These are phyloP conservation scores for Copidosoma floridanum DNA, from an alignment of 1,140 invertebrate species.

Conservation along the genomic window DNA sequence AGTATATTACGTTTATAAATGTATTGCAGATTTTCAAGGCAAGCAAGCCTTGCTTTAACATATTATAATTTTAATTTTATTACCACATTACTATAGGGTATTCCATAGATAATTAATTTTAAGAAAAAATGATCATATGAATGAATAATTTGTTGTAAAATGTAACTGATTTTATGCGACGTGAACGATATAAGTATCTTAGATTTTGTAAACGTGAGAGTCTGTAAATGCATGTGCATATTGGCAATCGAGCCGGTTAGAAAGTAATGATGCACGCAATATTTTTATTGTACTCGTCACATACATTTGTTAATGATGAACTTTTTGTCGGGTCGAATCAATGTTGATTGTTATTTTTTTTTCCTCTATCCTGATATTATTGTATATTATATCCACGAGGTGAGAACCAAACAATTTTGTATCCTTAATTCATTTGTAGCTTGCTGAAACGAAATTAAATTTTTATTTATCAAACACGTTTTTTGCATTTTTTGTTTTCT, in stretches of 20 bases:
- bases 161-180: conserved; percentile 27
- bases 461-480: conserved; percentile 27
- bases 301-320: conserved; percentile 18
- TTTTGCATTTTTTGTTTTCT: conserved; percentile 16
- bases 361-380: conserved; percentile 13
- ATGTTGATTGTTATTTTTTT: conserved; percentile 16
- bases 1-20: conserved; percentile 32
- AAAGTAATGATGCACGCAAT: conserved; percentile 16
- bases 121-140: conserved; percentile 21
- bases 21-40: conserved; percentile 24
- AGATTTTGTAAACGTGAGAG: conserved; percentile 27
- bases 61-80: conserved; percentile 20
- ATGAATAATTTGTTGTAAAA: conserved; percentile 28
- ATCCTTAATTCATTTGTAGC: conserved; percentile 25
- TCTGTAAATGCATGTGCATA: conserved; percentile 10
- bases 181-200: conserved; percentile 27
- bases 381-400: conserved; percentile 16
- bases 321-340: conserved; percentile 17
- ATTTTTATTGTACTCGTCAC: conserved; percentile 21
- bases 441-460: conserved; percentile 28
- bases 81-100: conserved; percentile 21
- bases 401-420: conserved; percentile 18
- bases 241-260: conserved; percentile 4
- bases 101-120: conserved; percentile 19
- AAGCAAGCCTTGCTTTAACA: conserved; percentile 23